These are phyloP conservation scores for Crotalus helleri DNA, from an alignment of 2,113 vertebrate genomes.

Conservation along the genomic window DNA sequence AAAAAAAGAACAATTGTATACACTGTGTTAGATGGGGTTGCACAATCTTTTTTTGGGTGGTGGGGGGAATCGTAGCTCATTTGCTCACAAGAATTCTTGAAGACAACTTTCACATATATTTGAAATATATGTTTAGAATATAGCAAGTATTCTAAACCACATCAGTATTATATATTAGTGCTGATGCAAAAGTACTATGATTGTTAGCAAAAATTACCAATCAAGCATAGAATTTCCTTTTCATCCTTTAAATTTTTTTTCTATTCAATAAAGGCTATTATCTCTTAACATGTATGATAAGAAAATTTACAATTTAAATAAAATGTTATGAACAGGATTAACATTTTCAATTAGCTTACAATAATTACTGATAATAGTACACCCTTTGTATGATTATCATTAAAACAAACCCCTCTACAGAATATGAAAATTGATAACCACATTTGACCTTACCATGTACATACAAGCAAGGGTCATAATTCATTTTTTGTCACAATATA, in stretches of 20 bases:
- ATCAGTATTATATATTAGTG: neutral
- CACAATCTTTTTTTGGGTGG: neutral
- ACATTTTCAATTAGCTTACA: neutral
- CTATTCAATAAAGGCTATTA: neutral
- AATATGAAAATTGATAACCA: neutral
- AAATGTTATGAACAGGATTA: neutral
- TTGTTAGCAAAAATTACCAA: neutral
- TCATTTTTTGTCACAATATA: constrained; percentile 40
- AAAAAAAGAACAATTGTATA: neutral
- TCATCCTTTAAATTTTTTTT: neutral
- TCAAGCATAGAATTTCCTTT: neutral
- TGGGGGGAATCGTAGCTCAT: constrained; percentile 17
- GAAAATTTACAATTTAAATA: neutral
- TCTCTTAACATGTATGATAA: neutral
- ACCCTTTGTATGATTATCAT: neutral
- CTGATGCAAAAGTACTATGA: neutral
- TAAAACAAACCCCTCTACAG: neutral
- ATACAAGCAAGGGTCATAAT: neutral
- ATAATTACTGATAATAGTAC: neutral
- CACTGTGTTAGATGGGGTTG: neutral
- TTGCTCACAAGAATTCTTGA: constrained; percentile 50
- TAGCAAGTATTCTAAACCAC: neutral
- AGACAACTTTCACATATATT: constrained; percentile 51
- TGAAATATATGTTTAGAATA: constrained; percentile 38
- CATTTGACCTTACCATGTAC: constrained; percentile 1